Base-by-base conservation (phyloP, 2,888 invertebrate species). In the Brachyptera putata region DNA sequence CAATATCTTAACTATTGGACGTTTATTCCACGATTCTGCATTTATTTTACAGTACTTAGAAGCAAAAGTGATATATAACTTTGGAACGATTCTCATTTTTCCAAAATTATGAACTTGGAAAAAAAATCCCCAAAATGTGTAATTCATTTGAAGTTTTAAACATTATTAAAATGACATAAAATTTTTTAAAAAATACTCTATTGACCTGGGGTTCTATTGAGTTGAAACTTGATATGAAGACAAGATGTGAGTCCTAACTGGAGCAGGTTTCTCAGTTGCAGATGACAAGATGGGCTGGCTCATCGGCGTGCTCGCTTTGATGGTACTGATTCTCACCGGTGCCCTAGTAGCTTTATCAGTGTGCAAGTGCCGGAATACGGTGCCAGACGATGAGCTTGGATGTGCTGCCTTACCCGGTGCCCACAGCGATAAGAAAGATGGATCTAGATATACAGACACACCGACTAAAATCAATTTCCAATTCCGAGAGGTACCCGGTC, bases 201-300 rank as follows among this genome's bases (percentile, higher is more conserved):
- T n/a, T n/a, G n/a, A n/a, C n/a, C n/a, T n/a, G n/a, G n/a, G n/a
- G n/a, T n/a, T n/a, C n/a, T n/a, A 30, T 5, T 11, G 30, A 30
- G 30, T 30, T 7, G 30, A 30, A 30, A 30, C 30, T 11, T 30
- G n/a, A n/a, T n/a, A n/a, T n/a, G 30, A 30, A 30, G 30, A 30
- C 30, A 30, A 30, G n/a, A n/a, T n/a, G n/a, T n/a, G n/a, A n/a
- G n/a, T n/a, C n/a, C n/a, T n/a, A n/a, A n/a, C n/a, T n/a, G n/a
- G 49, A 30, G 21, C 24, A 21, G 53, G 34, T 36, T 14, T 58
- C 21, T 58, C 61, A 56, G 3, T 67, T 64, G 2, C 57, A 73
- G 74, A 73, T 64, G 69, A 71, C 26, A 71, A 65, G 57, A 61
- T 74, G 3, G 71, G 71, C 55, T 74, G 73, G 73, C 69, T 74